A percentile compares a stretch with the other conserved stretches of the same genome.
These are phyloP conservation scores for Merodon equestris DNA, from an alignment of 2,888 invertebrate genomes.

Conservation along the genomic window DNA sequence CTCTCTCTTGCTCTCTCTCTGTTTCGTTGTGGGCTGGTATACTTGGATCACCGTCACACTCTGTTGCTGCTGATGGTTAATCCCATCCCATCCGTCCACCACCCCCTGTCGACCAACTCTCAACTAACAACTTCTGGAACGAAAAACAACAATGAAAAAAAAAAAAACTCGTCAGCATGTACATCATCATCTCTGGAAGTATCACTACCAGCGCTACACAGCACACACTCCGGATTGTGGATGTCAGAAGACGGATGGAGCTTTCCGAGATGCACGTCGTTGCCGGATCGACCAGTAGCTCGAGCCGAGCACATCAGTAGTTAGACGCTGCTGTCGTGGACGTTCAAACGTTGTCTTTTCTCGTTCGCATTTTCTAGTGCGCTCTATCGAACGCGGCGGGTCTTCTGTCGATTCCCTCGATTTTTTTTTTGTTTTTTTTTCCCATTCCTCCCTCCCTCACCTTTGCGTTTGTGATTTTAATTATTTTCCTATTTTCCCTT, in stretches of 20 bases:
- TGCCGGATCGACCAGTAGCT: constrained; percentile 53
- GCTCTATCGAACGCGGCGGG: constrained; percentile 41
- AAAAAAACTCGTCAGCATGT: constrained; percentile 29
- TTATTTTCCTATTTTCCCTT: constrained; percentile 7
- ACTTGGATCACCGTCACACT: constrained; percentile 12
- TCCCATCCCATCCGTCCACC: neutral
- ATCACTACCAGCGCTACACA: no score
- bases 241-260: constrained; percentile 50
- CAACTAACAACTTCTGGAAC: neutral
- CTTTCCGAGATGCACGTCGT: constrained; percentile 63
- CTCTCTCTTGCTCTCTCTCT: no score
- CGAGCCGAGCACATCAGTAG: constrained; percentile 50
- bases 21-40: neutral
- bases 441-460: constrained; percentile 2
- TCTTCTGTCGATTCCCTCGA: constrained; percentile 44
- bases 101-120: neutral
- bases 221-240: neutral
- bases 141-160: neutral
- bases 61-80: constrained; percentile 6
- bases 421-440: constrained; percentile 31
- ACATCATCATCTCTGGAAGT: constrained; percentile 32
- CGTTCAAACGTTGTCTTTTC: constrained; percentile 45
- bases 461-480: constrained; percentile 12
- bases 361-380: constrained; percentile 27
- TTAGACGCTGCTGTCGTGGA: constrained; percentile 67